Evolutionary conservation across 2,797 vertebrate genomes (phyloP), one percentile per base, ranked within the genome.

Genomic region (Carduelis carduelis): DNA sequence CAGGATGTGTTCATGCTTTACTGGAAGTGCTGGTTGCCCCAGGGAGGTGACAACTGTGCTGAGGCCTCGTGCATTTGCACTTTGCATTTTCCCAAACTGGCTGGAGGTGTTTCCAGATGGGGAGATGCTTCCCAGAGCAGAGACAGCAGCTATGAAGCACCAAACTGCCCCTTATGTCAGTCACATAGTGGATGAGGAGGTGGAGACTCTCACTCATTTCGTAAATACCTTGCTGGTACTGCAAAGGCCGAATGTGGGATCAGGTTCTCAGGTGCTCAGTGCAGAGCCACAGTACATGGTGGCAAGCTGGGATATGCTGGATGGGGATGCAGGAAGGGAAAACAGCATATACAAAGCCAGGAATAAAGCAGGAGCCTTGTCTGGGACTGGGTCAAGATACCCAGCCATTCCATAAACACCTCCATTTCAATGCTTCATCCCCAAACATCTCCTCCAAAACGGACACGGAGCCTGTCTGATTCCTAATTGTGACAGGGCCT

Each of bases 201-300:
- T 66, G 35, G n/a, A 41, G 49, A 66, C 27, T 49, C 46, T 77
- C 4, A 0, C 14, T 65, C 4, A 7, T 49, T 77, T 64, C 30
- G 10, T 74, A 32, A 89, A 60, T 56, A 55, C 13, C 87, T 72
- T 86, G 35, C 30, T 63, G 19, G 19, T 80, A n/a, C 72, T 6
- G 7, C 57, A 61, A 57, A 70, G 56, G 10, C 61, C 0, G 0
- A n/a, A 37, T 55, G 26, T 3, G 4, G 46, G 32, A 56, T 61
- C 39, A 34, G 63, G n/a, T 37, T 65, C n/a, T 83, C 0, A 0
- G 14, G 6, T 0, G 1, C 39, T 30, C 18, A 3, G 30, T n/a
- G 44, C 49, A 56, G n/a, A 44, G 37, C 41, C 63, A 55, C 55
- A 68, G 63, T 20, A 39, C 28, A 12, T 0, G 0, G 49, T 60